Evolutionary conservation across 2,797 vertebrate genomes (phyloP), one percentile per base, ranked within the genome.

Genomic region (Gymnodraco acuticeps): DNA sequence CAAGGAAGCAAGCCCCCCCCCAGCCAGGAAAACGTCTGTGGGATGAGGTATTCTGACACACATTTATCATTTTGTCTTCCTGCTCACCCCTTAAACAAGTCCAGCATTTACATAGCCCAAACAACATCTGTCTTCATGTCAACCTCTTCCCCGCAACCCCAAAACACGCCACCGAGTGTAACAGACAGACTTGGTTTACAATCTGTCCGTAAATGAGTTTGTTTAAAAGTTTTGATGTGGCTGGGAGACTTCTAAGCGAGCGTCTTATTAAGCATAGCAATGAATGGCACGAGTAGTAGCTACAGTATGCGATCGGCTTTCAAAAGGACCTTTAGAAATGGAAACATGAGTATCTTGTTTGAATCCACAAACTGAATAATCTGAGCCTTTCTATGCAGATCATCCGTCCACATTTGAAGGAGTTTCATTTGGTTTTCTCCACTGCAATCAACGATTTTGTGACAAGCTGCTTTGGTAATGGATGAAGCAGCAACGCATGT

Each of bases 71-170:
- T 67, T 80, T 73, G 73, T 85, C 77, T 89, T 80, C 69, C 75
- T 61, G 60, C 82, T 80, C 85, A 77, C 75, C 70, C 76, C 16
- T 80, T 87, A 83, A 92, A 90, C 83, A 87, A 83, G 59, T 77
- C 66, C 83, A 89, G 81, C 75, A 88, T 91, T 84, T 86, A 75
- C 71, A 75, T 82, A 50, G 55, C 27, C 65, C 67, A 82, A 83
- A 84, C 77, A 85, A 87, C 85, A 93, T 94, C 87, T 81, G 86
- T 93, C 89, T 92, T 79, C 58, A 73, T 85, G 85, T 87, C 81
- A 87, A 33, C 54, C 62, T 74, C 70, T 56, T 67, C 59, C 15
- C 54, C 14, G 0, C 74, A 64, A 81, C 58, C 72, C 56, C 20
- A 68, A 46, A 78, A 82, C 68, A 84, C 62, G 70, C 67, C 41